phyloP scores from a whole-genome alignment of 2,113 vertebrate species.

The Vulpes ferrilata region DNA sequence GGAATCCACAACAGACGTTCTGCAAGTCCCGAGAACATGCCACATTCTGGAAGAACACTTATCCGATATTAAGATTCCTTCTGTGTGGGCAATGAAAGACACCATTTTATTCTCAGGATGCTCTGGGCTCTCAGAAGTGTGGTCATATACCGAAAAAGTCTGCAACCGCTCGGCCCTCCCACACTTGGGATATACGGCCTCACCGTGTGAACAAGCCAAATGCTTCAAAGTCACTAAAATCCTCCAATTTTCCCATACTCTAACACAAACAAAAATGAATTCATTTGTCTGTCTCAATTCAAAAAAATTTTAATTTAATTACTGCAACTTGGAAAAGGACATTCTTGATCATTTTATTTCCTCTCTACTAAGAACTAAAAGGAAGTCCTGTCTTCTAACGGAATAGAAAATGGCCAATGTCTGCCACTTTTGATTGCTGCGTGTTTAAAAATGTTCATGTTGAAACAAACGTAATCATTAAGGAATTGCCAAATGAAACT shows the following conservation, averaged over 20 bases:
- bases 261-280: slow-evolving; percentile 72
- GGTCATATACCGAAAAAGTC: slow-evolving; percentile 47
- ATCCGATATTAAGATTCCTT: neutral
- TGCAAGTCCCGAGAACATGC: neutral
- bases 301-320: slow-evolving; percentile 80
- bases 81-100: neutral
- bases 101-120: slow-evolving; percentile 12
- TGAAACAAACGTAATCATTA: slow-evolving; percentile 46
- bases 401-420: slow-evolving; percentile 19
- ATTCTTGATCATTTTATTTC: slow-evolving; percentile 70
- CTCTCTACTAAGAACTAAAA: slow-evolving; percentile 62
- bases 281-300: slow-evolving; percentile 66
- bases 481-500: neutral
- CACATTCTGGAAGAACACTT: neutral
- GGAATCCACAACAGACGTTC: neutral
- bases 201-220: slow-evolving; percentile 58
- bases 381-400: slow-evolving; percentile 56
- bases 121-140: neutral
- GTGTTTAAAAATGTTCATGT: neutral
- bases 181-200: slow-evolving; percentile 33
- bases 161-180: slow-evolving; percentile 44
- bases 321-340: slow-evolving; percentile 48
- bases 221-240: slow-evolving; percentile 59
- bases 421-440: neutral
- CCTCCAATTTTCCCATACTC: slow-evolving; percentile 44